phyloP scores from a whole-genome alignment of 2,888 invertebrate species.

The Galeopsomyia nigrocyanea region DNA sequence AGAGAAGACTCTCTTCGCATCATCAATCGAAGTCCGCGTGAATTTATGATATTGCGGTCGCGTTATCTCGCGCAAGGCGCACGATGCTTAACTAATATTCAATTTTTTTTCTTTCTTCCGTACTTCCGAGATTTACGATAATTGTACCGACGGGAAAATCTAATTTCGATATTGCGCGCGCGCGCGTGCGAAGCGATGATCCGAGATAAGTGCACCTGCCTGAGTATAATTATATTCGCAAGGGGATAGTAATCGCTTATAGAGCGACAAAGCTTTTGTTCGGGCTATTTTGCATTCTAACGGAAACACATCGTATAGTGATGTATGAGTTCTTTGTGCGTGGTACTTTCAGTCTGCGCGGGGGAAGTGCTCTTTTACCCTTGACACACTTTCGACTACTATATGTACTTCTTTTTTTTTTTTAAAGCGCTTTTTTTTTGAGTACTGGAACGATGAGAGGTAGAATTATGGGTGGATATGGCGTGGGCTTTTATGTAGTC shows the following conservation, averaged over 20 bases:
- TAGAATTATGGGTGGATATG: too few species aligned
- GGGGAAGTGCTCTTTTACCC: too few species aligned
- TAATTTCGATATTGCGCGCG: slow-evolving; percentile 33
- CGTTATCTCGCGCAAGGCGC: slow-evolving; percentile 17
- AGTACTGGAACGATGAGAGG: too few species aligned
- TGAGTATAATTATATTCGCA: too few species aligned
- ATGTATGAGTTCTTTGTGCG: too few species aligned
- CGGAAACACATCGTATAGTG: too few species aligned
- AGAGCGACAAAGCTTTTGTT: background rate
- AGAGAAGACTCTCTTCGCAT: too few species aligned
- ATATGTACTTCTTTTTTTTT: too few species aligned
- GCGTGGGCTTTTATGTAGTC: too few species aligned
- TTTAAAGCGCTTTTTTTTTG: too few species aligned
- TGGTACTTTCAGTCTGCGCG: too few species aligned
- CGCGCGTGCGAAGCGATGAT: background rate
- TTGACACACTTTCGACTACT: too few species aligned
- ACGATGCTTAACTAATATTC: slow-evolving; percentile 34
- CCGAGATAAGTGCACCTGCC: background rate
- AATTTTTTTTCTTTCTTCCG: slow-evolving; percentile 7
- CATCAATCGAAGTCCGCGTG: background rate
- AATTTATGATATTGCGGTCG: slow-evolving; percentile 10
- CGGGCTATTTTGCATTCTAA: background rate
- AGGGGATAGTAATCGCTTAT: background rate
- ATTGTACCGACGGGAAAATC: slow-evolving; percentile 18
- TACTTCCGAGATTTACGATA: slow-evolving; percentile 22